These are phyloP conservation scores for Eupithecia exiguata DNA, from an alignment of 2,888 invertebrate genomes.

Conservation along the genomic window DNA sequence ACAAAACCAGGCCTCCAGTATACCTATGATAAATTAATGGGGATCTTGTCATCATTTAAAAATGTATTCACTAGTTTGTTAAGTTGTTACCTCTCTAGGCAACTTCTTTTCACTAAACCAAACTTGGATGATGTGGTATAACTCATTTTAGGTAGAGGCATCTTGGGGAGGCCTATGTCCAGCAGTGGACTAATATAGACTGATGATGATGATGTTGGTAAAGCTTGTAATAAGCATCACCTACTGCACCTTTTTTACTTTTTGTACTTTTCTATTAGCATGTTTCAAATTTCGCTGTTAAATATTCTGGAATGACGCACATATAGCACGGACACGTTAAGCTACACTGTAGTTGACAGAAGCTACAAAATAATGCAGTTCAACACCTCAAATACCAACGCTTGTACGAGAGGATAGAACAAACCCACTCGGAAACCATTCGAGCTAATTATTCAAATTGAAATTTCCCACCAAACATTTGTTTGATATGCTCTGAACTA, in stretches of 20 bases:
- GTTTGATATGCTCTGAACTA: slow-evolving; percentile 35
- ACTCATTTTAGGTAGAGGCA: no score
- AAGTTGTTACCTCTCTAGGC: no score
- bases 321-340: not conserved
- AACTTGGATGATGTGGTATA: no score
- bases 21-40: no score
- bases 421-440: slow-evolving; percentile 27
- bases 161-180: no score
- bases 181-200: no score
- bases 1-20: no score
- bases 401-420: not conserved
- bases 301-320: no score
- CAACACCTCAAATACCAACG: not conserved
- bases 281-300: not conserved
- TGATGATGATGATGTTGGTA: no score
- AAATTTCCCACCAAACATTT: slow-evolving; percentile 34
- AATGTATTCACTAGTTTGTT: no score
- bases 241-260: not conserved
- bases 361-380: slow-evolving; percentile 1
- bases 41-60: no score
- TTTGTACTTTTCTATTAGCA: not conserved
- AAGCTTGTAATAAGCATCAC: not conserved
- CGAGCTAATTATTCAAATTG: slow-evolving; percentile 38
- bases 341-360: not conserved
- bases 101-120: no score